Evolutionary conservation across 2,888 invertebrate genomes (phyloP), one percentile per base, ranked within the genome.

Genomic region (Syrphus vitripennis): DNA sequence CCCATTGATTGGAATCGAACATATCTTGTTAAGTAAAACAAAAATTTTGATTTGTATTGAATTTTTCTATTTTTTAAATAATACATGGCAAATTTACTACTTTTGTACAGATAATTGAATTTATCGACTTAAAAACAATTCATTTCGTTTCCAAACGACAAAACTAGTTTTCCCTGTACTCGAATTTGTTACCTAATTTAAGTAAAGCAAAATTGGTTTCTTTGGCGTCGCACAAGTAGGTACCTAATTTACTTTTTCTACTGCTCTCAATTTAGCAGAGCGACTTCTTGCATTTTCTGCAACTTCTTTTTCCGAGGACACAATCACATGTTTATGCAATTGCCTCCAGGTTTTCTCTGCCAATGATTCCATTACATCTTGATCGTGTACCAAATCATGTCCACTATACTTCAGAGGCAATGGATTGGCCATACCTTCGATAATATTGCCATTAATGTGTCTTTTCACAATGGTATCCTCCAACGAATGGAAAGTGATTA

Each of bases 391-490:
- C 67, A 94, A 91, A 59, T 93, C 93, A 71, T 95, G 94, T 90
- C 95, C 95, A 14, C 94, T 93, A 90, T 95, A 97, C 89, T 95
- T 96, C 42, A 97, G 92, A 0, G 96, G 95, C 16, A 97, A 90
- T 1, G 94, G 94, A 91, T 96, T 97, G 0, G 96, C 95, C 5
- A 95, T 92, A 89, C 96, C 95, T 90, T 96, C 95, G 24, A 95
- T 93, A 48, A 96, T 93, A 90, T 97, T 95, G 0, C 97, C 97
- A 75, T 94, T 93, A 24, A 99, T 94, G 91, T 98, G 98, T 10
- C 98, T 94, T 91, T 99, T 99, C 0, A 98, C 96, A 87, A 99
- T 96, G 0, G 96, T 96, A 91, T 99, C 99, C 93, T 99, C 98
- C 26, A 98, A 93, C 0, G 98, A 98, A 92, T 98, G 98, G 92